Base-by-base conservation (phyloP, 2,888 invertebrate genomes). In the Hyppa rectilinea region DNA sequence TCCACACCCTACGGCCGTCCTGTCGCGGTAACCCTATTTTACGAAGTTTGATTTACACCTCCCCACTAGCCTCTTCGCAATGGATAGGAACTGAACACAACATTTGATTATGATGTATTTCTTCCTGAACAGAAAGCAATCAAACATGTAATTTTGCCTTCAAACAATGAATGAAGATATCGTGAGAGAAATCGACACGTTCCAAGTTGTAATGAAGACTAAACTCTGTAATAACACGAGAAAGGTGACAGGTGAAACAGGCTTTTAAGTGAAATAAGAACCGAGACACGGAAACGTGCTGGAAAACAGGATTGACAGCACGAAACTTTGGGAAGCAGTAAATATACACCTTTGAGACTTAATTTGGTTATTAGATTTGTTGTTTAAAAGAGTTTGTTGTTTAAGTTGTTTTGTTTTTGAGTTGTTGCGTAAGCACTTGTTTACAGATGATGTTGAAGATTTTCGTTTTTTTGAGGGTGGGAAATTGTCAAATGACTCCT, bases 161-260 rank as follows among this genome's bases (percentile, higher is more conserved):
- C 36, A 49, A 20, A 43, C 14, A 14, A 20, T 17, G 26, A 60
- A 78, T 5, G 52, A 66, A 73, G 67, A 72, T 10, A 34, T 77
- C 76, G 76, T 77, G 76, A 77, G 76, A 50, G 76, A 78, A 67
- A 77, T 67, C 73, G 47, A 62, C 45, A 58, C 66, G 49, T 49
- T 59, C 14, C 5, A 14, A 29, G 3, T n/a, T 47, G 5, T 78
- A 78, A 78, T 77, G 72, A 76, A 78, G 56, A 49, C 61, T 78
- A 63, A 77, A 78, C 58, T 52, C 49, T 73, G 52, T 78, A 72
- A 66, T 78, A 61, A 78, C 49, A 78, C 58, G 23, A 50, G 59
- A 53, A 49, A 78, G 61, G 58, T 62, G 73, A 62, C 23, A 26
- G 67, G 43, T 45, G 47, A 62, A 50, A 73, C 73, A 53, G 38